Evolutionary conservation across 2,888 invertebrate genomes (phyloP), one percentile per base, ranked within the genome.

Genomic region (Schizaphis graminum): DNA sequence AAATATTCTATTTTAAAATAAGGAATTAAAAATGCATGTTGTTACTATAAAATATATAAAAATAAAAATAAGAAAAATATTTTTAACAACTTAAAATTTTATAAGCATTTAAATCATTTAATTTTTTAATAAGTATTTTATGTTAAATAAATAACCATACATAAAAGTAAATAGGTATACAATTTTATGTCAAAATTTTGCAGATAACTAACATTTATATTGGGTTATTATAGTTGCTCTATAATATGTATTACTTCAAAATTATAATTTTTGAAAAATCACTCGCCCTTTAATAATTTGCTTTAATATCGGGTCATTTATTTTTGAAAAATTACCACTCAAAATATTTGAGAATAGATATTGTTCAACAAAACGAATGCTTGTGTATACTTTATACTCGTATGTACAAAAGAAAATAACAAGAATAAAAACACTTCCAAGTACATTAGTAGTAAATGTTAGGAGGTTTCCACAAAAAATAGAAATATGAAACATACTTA

Each of bases 271-370:
- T 44, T 10, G 0, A 57, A 56, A 86, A 56, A 47, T 57, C n/a
- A 49, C 61, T 35, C n/a, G 0, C 10, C 53, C 24, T 49, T 2
- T 7, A 28, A 35, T 91, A 5, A 21, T 44, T 85, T 77, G 13
- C 85, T 85, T 44, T 61, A 61, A 87, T 87, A 53, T 41, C 16
- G 41, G 49, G 16, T 28, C 35, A 24, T 57, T n/a, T 61, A 49
- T 61, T 47, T 92, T 28, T 28, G 35, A 92, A 44, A 86, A 86
- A 87, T 49, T 13, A 92, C 49, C 61, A 21, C 41, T 87, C 26
- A 21, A 92, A 86, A 61, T 61, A 86, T 87, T 47, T 7, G 0
- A 11, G 3, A 61, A 49, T 49, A 3, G 35, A 35, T 92, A 57
- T 87, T 67, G 26, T 49, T 67, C 61, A 49, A 61, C 7, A 11